phyloP scores from a whole-genome alignment of 2,888 invertebrate species.

The Ischnura elegans region DNA sequence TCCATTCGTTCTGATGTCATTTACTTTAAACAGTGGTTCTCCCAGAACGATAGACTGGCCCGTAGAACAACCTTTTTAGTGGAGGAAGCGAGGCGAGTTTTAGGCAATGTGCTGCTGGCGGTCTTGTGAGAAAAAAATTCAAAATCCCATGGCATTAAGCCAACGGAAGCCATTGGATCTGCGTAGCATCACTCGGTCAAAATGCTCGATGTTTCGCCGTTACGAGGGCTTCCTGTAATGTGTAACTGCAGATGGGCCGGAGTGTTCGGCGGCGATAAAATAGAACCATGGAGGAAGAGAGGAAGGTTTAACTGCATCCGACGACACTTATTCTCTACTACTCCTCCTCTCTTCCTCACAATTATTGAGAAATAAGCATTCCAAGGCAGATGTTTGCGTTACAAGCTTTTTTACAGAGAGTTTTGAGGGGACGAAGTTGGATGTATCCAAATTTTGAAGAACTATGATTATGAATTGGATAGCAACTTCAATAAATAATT shows the following conservation, averaged over 20 bases:
- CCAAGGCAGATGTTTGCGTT: neutral
- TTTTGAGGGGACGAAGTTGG: neutral
- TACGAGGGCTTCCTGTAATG: neutral
- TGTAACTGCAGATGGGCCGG: neutral
- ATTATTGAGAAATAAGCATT: neutral
- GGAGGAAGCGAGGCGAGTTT: neutral
- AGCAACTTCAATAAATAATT: too few relatives aligned
- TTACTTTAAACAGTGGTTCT: neutral
- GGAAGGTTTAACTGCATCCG: neutral
- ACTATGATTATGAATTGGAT: too few relatives aligned
- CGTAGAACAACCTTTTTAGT: neutral
- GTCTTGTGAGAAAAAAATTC: neutral
- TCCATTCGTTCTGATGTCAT: neutral
- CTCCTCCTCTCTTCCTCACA: neutral
- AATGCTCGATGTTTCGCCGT: neutral
- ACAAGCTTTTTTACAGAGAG: neutral
- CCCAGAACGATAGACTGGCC: neutral
- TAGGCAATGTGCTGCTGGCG: neutral
- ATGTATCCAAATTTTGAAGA: neutral
- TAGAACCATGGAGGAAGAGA: neutral
- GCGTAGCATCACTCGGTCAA: neutral
- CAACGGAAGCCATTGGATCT: neutral
- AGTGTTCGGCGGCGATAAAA: neutral
- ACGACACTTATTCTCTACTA: neutral
- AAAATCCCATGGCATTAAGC: neutral